A percentile compares a stretch with the other conserved stretches of the same genome.
phyloP scores from a whole-genome alignment of 2,113 vertebrate species.

The Oxyura jamaicensis region DNA sequence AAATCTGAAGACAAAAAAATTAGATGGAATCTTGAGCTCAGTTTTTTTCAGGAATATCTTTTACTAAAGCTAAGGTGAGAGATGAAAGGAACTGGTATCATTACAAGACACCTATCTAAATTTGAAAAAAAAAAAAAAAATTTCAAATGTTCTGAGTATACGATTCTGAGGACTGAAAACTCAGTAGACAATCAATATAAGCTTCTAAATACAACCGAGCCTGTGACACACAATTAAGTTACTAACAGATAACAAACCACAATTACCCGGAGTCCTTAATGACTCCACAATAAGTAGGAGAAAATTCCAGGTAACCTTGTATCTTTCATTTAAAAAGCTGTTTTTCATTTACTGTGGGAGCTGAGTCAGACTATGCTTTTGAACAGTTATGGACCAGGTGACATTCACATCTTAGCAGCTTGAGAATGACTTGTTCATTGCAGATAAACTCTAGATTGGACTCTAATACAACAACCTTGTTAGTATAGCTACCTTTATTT shows the following conservation, averaged over 20 bases:
- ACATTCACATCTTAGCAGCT: background rate
- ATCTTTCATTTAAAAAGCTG: background rate
- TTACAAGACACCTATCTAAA: background rate
- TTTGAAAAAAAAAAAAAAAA: background rate
- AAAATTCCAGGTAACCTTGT: background rate
- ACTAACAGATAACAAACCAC: background rate
- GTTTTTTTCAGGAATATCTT: background rate
- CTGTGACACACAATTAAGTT: background rate
- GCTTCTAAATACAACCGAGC: background rate
- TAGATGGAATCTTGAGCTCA: background rate
- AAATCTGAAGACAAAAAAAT: background rate
- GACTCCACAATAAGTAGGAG: background rate
- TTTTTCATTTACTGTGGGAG: background rate
- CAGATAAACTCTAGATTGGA: background rate
- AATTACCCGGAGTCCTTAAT: background rate
- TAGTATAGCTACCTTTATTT: slow-evolving; percentile 1
- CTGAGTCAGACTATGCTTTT: background rate
- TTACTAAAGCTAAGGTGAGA: background rate
- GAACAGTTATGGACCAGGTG: background rate
- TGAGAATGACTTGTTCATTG: background rate
- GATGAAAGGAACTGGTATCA: background rate
- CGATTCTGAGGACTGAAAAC: background rate
- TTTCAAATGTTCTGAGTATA: background rate
- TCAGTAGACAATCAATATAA: background rate
- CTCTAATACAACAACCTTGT: background rate